Base-by-base conservation (phyloP, 1,140 invertebrate species). In the Calycopis cecrops region DNA sequence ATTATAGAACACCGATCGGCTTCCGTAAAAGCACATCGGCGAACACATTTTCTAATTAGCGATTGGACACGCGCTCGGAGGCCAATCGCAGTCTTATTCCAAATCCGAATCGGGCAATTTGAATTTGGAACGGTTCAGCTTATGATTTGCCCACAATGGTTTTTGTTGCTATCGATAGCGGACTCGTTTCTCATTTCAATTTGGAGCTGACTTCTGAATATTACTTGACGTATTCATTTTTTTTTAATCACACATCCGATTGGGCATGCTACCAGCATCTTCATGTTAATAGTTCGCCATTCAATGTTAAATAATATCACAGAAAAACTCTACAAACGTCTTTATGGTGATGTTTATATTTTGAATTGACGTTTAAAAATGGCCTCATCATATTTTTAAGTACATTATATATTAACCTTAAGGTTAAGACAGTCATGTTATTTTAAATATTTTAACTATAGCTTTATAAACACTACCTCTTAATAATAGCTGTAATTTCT, bases 31-130 rank as follows among this genome's bases (percentile, higher is more conserved):
- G 79, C 78, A 73, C 74, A 73, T 76, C 75, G 69, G 55, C 65
- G 76, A 79, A 76, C 78, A 79, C 76, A 84, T 83, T 82, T 81
- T 76, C 81, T 84, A 83, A 86, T 86, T 86, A 86, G 78, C 83
- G 78, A 86, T 86, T 86, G 81, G 83, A 79, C 78, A 85, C 81
- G 78, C 80, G 75, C 78, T 70, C 71, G 72, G 69, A 69, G 73
- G 71, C 74, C 79, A 74, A 69, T 74, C 71, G 65, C 73, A 67
- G 59, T 66, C 63, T 58, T 67, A 71, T 76, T 80, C 75, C 65
- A 74, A 76, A 79, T 81, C 72, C 69, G 73, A 85, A 80, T 78
- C 77, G 72, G 68, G 75, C 72, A 77, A 83, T 84, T 84, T 80
- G 78, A 82, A 86, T 84, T 86, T 70, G 75, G 75, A 83, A 84